phyloP scores from a whole-genome alignment of 2,888 invertebrate species.

The Microchrysa polita region DNA sequence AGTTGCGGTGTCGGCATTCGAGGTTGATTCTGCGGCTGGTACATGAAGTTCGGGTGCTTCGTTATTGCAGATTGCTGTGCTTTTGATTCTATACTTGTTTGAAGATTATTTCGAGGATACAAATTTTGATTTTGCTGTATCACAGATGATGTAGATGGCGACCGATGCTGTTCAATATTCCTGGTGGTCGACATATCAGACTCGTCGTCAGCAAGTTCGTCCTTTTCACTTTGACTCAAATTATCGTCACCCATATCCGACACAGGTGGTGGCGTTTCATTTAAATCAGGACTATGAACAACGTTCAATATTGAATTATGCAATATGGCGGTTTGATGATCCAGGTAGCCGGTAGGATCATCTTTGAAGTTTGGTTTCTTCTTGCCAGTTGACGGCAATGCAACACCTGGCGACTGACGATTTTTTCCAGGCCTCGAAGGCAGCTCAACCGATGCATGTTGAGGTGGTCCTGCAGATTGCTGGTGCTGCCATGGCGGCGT shows the following conservation, averaged over 20 bases:
- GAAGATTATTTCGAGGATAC: constrained; percentile 38
- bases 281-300: constrained; percentile 61
- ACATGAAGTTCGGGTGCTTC: constrained; percentile 41
- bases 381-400: constrained; percentile 47
- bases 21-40: constrained; percentile 44
- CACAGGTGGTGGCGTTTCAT: constrained; percentile 34
- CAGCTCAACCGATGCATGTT: constrained; percentile 43
- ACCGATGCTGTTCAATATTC: neutral
- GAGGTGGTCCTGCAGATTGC: neutral
- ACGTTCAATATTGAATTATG: constrained; percentile 80
- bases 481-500: constrained; percentile 17
- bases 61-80: constrained; percentile 9
- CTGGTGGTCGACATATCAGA: neutral
- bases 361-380: constrained; percentile 85
- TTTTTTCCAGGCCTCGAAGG: constrained; percentile 42
- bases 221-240: neutral
- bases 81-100: constrained; percentile 21
- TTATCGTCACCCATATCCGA: constrained; percentile 6
- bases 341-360: constrained; percentile 89
- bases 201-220: constrained; percentile 11
- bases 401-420: constrained; percentile 23
- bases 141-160: constrained; percentile 33
- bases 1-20: constrained; percentile 45
- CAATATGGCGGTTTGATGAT: constrained; percentile 87
- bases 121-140: constrained; percentile 49